Conservation (phyloP, 2,888 invertebrate genomes). For the Bembecia ichneumoniformis region DNA sequence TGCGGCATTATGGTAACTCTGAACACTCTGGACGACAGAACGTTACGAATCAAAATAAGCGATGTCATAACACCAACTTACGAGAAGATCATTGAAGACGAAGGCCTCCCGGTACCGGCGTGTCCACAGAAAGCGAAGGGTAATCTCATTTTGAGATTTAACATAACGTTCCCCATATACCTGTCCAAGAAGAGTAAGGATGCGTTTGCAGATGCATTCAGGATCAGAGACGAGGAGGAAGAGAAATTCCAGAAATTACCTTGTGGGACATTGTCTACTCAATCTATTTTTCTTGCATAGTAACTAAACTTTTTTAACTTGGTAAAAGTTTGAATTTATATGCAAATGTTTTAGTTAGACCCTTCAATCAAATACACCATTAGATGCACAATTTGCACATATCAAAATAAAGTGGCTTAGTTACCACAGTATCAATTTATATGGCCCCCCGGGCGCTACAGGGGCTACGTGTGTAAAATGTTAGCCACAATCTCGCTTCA, state of each 20-base stretch:
- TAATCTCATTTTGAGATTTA: conserved; percentile 78
- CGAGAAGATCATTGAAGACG: conserved; percentile 77
- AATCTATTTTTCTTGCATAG: not conserved
- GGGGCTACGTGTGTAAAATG: too few species aligned
- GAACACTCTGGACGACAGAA: conserved; percentile 79
- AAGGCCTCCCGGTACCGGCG: conserved; percentile 80
- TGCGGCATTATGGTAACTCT: conserved; percentile 78
- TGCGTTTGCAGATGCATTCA: conserved; percentile 54
- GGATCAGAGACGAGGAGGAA: conserved; percentile 41
- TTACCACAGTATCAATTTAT: too few species aligned
- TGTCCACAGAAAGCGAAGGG: conserved; percentile 75
- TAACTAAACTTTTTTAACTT: not conserved
- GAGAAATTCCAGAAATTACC: conserved; percentile 41
- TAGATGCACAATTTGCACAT: too few species aligned
- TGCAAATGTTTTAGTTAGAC: too few species aligned
- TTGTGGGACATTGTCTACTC: conserved; percentile 43
- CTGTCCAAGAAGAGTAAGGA: conserved; percentile 56
- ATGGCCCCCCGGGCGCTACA: too few species aligned
- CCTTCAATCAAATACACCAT: too few species aligned
- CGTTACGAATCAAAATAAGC: conserved; percentile 77
- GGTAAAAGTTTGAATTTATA: too few species aligned
- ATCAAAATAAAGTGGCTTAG: too few species aligned
- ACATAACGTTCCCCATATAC: conserved; percentile 52
- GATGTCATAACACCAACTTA: conserved; percentile 81
- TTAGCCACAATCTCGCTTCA: too few species aligned